Percentiles rank a stretch among this genome's conserved stretches.
These are phyloP conservation scores for Otus sunia DNA, from an alignment of 2,113 vertebrate species.

Conservation along the genomic window DNA sequence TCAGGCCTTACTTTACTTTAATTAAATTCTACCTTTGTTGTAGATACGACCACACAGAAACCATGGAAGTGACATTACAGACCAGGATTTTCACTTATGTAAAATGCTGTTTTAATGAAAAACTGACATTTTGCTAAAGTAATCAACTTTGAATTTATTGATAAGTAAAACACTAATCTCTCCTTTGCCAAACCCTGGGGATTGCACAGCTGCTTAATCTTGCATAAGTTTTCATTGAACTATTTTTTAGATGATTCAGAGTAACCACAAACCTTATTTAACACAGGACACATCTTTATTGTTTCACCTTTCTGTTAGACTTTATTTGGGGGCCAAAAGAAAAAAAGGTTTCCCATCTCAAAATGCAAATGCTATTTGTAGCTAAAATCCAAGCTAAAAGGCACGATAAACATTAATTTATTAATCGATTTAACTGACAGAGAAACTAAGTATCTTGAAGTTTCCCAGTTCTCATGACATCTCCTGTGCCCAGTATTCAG, in stretches of 20 bases:
- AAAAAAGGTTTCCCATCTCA: neutral
- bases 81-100: neutral
- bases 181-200: neutral
- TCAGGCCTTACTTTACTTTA: slow-evolving; percentile 23
- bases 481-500: neutral
- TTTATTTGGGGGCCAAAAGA: neutral
- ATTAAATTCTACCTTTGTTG: slow-evolving; percentile 11
- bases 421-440: neutral
- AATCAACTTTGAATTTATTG: neutral
- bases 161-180: neutral
- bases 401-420: neutral
- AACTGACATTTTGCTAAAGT: neutral
- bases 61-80: neutral
- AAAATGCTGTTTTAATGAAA: neutral
- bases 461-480: neutral
- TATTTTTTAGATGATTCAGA: neutral
- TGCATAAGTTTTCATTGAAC: neutral
- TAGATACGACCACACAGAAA: neutral
- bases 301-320: neutral
- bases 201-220: neutral
- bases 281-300: neutral
- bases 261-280: neutral
- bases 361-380: neutral
- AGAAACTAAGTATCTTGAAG: neutral
- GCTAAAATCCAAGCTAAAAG: neutral